Percentiles rank a stretch among this genome's conserved stretches.
Conservation (phyloP, 2,888 invertebrate species). For the Brenthis daphne region DNA sequence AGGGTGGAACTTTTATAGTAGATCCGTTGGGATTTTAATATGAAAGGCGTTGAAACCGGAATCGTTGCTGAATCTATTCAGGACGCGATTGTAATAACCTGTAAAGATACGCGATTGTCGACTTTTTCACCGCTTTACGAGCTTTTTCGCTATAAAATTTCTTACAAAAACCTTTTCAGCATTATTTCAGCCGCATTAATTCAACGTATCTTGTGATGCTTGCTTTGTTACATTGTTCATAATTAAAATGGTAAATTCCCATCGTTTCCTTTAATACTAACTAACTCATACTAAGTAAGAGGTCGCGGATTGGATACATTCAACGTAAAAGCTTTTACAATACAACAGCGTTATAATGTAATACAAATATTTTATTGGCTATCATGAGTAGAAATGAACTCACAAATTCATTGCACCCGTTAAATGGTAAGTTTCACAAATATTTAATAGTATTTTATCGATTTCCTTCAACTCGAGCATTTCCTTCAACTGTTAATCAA, state of each 20-base stretch:
- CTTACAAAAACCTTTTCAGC: slow-evolving; percentile 16
- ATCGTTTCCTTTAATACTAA: neutral
- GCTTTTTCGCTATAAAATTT: slow-evolving; percentile 16
- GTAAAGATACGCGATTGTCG: slow-evolving; percentile 17
- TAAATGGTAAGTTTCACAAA: no score
- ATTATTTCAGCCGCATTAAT: slow-evolving; percentile 12
- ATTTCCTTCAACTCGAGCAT: no score
- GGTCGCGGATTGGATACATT: no score
- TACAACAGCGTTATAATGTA: no score
- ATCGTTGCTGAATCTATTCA: neutral
- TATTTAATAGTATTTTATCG: no score
- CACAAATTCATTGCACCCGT: no score
- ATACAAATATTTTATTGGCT: no score
- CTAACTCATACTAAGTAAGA: neutral
- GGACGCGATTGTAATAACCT: slow-evolving; percentile 9
- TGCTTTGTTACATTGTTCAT: slow-evolving; percentile 9
- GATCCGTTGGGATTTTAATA: neutral
- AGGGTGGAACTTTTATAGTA: no score
- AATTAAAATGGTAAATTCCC: neutral
- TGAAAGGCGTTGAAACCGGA: neutral
- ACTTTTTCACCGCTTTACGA: slow-evolving; percentile 20
- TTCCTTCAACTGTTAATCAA: no score
- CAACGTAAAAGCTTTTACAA: no score
- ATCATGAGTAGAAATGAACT: no score
- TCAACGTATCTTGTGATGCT: slow-evolving; percentile 14